Evolutionary conservation across 1,140 invertebrate species (phyloP), one percentile per base, ranked within the genome.

Genomic region (Procambarus virginalis): DNA sequence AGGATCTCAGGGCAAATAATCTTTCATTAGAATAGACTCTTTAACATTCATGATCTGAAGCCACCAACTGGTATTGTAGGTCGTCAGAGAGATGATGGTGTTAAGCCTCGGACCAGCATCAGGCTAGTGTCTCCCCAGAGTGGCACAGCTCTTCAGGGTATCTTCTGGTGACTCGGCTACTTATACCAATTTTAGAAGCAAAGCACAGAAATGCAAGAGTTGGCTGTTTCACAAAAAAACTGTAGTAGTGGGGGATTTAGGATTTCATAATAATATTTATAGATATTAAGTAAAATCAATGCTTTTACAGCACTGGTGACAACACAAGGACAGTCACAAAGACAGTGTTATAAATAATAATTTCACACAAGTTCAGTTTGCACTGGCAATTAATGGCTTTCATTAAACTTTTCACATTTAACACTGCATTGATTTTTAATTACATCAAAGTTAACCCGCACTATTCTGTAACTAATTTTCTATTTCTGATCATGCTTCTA

Each of bases 41-140:
- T 73, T 34, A 73, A 73, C 8, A 34, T 51, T 77, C 9, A 45
- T 87, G 46, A 80, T 64, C 34, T 51, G 46, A 79, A 70, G 68
- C 46, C 6, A 22, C n/a, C 49, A 55, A 51, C 45, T 81, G 64
- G 51, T 81, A 45, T 76, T 82, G 68, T 90, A 90, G 89, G 89
- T 80, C 83, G 89, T 14, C 89, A 90, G 83, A 90, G 48, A 84
- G 83, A 76, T 64, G 89, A 90, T 64, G 89, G 86, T 85, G 49
- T 85, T 34, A 85, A 46, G 34, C 89, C 83, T 46, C 89, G 89
- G 77, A 85, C 83, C 22, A 90, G 89, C 77, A 90, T 90, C 82
- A 85, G 60, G 78, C 83, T 90, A 58, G 83, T 90, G 64, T 45
- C 46, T 70, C 79, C 77, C 14, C 55, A 64, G 49, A 76, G 51